Conservation (phyloP, 2,888 invertebrate species). For the Erebia ligea region DNA sequence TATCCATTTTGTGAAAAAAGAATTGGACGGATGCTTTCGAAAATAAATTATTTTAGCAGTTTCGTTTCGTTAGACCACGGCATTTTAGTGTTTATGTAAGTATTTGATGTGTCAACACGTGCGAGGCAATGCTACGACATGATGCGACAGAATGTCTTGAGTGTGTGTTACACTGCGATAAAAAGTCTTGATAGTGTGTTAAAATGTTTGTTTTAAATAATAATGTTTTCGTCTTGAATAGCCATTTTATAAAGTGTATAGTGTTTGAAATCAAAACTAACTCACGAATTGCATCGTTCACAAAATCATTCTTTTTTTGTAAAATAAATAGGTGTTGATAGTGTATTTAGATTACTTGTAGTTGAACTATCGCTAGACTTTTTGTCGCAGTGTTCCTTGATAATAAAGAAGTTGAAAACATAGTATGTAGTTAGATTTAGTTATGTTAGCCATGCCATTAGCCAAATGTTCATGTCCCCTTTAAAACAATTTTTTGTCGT, state of each 20-base stretch:
- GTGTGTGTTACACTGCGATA: background rate
- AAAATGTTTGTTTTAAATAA: too few species aligned
- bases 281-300: too few species aligned
- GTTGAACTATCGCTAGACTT: too few species aligned
- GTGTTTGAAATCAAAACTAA: too few species aligned
- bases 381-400: too few species aligned
- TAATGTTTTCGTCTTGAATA: background rate
- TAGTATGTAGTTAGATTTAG: background rate
- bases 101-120: background rate
- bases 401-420: too few species aligned
- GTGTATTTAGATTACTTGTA: too few species aligned
- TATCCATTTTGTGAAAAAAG: constrained; percentile 8
- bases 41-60: constrained; percentile 8
- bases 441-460: background rate
- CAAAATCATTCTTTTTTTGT: too few species aligned
- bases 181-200: background rate
- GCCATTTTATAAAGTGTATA: too few species aligned
- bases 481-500: background rate
- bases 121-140: background rate
- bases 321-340: background rate
- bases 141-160: constrained; percentile 11
- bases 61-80: background rate
- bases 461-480: background rate
- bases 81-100: background rate
- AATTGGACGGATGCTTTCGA: background rate